phyloP scores from a whole-genome alignment of 2,888 invertebrate genomes.

The Pycnomerus fuliginosus region DNA sequence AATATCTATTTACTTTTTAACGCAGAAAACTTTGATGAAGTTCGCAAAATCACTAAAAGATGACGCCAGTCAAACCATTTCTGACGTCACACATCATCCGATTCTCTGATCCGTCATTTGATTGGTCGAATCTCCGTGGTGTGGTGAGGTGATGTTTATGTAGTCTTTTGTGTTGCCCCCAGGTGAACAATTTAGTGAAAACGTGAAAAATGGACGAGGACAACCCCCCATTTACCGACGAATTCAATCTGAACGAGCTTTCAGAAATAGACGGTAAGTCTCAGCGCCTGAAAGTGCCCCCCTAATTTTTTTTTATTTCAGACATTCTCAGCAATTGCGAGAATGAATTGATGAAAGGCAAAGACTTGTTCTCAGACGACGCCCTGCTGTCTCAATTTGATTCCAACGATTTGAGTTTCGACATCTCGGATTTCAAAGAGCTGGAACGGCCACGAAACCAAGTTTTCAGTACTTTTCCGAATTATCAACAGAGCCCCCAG shows the following conservation, averaged over 20 bases:
- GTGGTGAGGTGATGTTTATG: constrained; percentile 48
- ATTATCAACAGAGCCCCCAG: constrained; percentile 28
- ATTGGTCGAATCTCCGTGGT: constrained; percentile 63
- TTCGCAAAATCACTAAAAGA: constrained; percentile 21
- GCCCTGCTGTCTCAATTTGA: constrained; percentile 55
- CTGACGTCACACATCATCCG: constrained; percentile 64
- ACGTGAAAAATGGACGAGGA: constrained; percentile 49
- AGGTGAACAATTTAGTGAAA: constrained; percentile 35
- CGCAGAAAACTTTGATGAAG: too few relatives aligned
- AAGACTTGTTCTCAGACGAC: constrained; percentile 57
- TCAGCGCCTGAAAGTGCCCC: constrained; percentile 1
- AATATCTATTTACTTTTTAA: too few relatives aligned
- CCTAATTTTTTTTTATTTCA: constrained; percentile 46
- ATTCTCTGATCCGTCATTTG: constrained; percentile 53
- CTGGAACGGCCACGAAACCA: too few relatives aligned
- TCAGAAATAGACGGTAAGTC: constrained; percentile 68
- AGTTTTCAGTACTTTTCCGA: constrained; percentile 31
- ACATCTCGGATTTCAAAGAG: constrained; percentile 49
- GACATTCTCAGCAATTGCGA: constrained; percentile 69
- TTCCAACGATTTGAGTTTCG: constrained; percentile 54
- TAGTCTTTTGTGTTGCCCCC: constrained; percentile 45
- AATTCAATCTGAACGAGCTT: constrained; percentile 67
- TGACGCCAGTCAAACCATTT: constrained; percentile 10
- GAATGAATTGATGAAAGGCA: constrained; percentile 62
- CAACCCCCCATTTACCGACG: constrained; percentile 52